phyloP scores from a whole-genome alignment of 2,888 invertebrate genomes.

The Rhopalosiphum nymphaeae region DNA sequence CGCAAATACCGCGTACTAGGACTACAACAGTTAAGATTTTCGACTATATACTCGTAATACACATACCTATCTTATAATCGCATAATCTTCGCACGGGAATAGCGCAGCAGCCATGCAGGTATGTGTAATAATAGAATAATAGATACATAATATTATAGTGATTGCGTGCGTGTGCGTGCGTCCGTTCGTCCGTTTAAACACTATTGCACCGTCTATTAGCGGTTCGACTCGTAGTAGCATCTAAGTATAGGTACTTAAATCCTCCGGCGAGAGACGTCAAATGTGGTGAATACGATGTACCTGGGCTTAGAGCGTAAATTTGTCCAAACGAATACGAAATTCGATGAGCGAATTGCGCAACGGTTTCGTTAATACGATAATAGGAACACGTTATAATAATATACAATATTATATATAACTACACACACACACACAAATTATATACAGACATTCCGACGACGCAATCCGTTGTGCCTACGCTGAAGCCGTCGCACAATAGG shows the following conservation, averaged over 20 bases:
- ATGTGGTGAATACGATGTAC: not conserved
- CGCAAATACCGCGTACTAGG: not conserved
- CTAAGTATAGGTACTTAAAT: not conserved
- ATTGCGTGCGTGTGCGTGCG: not conserved
- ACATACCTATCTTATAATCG: not conserved
- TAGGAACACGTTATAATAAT: not conserved
- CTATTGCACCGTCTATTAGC: not conserved
- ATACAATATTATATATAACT: not conserved
- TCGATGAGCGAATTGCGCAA: constrained; percentile 5
- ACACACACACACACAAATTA: not conserved
- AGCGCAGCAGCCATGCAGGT: not conserved
- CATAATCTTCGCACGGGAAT: not conserved
- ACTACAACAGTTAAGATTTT: constrained; percentile 1
- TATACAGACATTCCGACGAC: constrained; percentile 1
- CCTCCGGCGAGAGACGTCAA: not conserved
- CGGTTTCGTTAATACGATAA: not conserved
- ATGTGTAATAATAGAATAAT: not conserved
- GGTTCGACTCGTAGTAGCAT: not conserved
- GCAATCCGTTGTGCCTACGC: constrained; percentile 3
- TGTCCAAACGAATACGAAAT: not conserved
- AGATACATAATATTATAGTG: not conserved
- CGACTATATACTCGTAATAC: not conserved
- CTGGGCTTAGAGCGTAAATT: not conserved
- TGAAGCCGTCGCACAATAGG: not conserved
- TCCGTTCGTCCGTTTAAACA: not conserved